Conservation (phyloP, 1,140 invertebrate genomes). For the Trichonephila clavipes region DNA sequence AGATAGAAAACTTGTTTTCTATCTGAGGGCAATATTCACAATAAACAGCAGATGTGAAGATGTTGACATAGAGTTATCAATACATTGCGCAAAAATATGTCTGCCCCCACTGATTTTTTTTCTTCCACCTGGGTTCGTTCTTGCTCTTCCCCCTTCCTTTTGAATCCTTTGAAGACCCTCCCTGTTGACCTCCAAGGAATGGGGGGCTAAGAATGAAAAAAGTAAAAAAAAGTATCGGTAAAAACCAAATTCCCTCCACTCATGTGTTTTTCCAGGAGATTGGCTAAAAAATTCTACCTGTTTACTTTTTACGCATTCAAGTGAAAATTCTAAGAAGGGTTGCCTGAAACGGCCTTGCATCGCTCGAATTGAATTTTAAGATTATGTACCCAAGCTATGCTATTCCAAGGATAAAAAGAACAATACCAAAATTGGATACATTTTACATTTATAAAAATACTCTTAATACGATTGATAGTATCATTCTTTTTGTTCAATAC, state of each 20-base stretch:
- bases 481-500: too few relatives aligned
- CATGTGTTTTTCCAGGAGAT: slow-evolving; percentile 35
- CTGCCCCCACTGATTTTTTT: slow-evolving; percentile 53
- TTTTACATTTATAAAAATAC: too few relatives aligned
- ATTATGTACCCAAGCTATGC: too few relatives aligned
- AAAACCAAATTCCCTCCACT: background rate
- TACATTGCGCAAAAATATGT: slow-evolving; percentile 76
- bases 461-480: too few relatives aligned
- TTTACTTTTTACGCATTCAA: background rate
- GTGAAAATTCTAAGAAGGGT: slow-evolving; percentile 37
- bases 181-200: slow-evolving; percentile 65
- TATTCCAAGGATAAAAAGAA: too few relatives aligned
- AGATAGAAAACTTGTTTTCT: slow-evolving; percentile 66
- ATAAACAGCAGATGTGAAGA: slow-evolving; percentile 75
- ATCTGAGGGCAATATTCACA: slow-evolving; percentile 13
- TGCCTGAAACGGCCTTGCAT: slow-evolving; percentile 45
- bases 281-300: slow-evolving; percentile 28
- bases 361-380: background rate
- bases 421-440: too few relatives aligned
- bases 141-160: slow-evolving; percentile 48
- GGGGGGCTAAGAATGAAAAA: background rate
- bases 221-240: background rate
- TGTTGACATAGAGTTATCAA: slow-evolving; percentile 76
- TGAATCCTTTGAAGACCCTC: slow-evolving; percentile 73
- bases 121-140: slow-evolving; percentile 30